A percentile compares a stretch with the other conserved stretches of the same genome.
Evolutionary conservation across 2,113 vertebrate genomes (phyloP).

Genomic region (Lanius collurio): DNA sequence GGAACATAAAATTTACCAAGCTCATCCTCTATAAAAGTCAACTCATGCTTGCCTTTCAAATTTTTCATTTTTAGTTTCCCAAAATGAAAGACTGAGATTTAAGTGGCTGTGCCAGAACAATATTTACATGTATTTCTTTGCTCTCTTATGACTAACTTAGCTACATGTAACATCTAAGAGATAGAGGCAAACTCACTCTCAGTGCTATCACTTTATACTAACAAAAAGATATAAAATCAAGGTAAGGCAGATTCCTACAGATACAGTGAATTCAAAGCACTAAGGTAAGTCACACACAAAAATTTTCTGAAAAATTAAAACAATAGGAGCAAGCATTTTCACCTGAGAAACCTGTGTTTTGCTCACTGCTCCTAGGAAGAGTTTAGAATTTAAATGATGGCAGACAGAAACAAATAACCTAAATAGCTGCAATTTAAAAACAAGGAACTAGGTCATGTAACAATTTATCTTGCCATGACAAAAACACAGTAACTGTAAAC

Average conservation of each 20-base stretch:
- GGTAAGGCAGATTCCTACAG: neutral
- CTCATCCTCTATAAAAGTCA: neutral
- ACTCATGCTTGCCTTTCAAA: neutral
- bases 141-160: neutral
- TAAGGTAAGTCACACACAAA: neutral
- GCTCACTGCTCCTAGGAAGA: neutral
- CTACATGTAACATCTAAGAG: neutral
- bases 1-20: neutral
- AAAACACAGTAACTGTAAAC: neutral
- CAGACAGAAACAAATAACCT: neutral
- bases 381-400: neutral
- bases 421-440: neutral
- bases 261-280: neutral
- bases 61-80: neutral
- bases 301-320: neutral
- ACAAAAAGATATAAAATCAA: neutral
- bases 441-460: neutral
- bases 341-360: neutral
- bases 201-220: neutral
- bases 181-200: neutral
- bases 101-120: neutral
- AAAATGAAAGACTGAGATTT: neutral
- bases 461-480: neutral
- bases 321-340: neutral
- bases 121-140: neutral